Evolutionary conservation across 1,140 invertebrate genomes (phyloP).

Genomic region (Archivesica marissinica): DNA sequence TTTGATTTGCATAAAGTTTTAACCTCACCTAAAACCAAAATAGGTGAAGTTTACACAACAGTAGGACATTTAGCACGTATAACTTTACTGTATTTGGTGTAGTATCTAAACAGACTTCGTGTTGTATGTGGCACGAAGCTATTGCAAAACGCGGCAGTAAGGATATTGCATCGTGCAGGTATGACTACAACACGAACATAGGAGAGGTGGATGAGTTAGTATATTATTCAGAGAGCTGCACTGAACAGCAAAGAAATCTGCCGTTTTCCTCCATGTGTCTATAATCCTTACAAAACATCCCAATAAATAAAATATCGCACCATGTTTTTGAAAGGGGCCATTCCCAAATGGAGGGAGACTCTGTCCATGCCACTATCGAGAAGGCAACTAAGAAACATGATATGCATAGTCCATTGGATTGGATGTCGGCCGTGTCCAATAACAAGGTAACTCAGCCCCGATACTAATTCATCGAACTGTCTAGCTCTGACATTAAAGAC

Average conservation of each 20-base stretch:
- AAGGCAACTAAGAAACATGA: constrained; percentile 31
- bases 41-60: constrained; percentile 25
- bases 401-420: constrained; percentile 38
- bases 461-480: neutral
- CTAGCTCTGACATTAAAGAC: neutral
- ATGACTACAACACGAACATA: neutral
- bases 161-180: constrained; percentile 47
- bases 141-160: constrained; percentile 45
- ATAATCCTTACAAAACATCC: constrained; percentile 28
- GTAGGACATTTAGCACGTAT: constrained; percentile 41
- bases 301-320: constrained; percentile 42
- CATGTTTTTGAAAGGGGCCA: constrained; percentile 53
- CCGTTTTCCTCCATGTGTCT: constrained; percentile 54
- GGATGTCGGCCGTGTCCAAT: constrained; percentile 15
- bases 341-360: constrained; percentile 61
- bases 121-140: constrained; percentile 50
- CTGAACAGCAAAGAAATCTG: constrained; percentile 59
- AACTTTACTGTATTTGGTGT: constrained; percentile 54
- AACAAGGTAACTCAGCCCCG: neutral
- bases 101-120: constrained; percentile 6
- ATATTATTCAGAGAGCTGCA: constrained; percentile 58
- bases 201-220: constrained; percentile 20
- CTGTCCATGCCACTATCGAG: constrained; percentile 47
- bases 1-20: constrained; percentile 10
- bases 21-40: neutral